These are phyloP conservation scores for Agonum fuliginosum DNA, from an alignment of 2,888 invertebrate species.

Conservation along the genomic window DNA sequence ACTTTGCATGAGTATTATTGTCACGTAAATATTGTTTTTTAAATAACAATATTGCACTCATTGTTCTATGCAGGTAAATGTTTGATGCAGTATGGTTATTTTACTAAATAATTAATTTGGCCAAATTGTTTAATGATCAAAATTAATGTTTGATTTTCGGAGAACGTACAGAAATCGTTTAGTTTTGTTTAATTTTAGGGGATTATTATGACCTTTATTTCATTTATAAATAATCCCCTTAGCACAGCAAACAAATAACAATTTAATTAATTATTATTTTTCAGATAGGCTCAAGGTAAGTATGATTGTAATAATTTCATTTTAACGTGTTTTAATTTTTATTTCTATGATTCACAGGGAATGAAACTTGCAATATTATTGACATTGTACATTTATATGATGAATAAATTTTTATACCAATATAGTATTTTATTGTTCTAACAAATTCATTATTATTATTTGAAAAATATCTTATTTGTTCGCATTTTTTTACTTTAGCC, in stretches of 20 bases:
- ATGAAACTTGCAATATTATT: not conserved
- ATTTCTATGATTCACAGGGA: constrained; percentile 30
- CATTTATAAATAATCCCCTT: constrained; percentile 36
- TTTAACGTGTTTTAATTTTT: constrained; percentile 34
- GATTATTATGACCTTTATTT: not conserved
- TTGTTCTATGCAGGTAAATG: not conserved
- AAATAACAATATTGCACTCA: constrained; percentile 2
- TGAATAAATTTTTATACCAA: constrained; percentile 10
- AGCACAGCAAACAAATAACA: constrained; percentile 55
- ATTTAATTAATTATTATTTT: constrained; percentile 43
- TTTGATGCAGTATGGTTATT: constrained; percentile 1
- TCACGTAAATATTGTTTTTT: not conserved
- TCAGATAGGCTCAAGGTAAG: constrained; percentile 50
- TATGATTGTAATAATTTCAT: constrained; percentile 45
- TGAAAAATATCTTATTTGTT: no score
- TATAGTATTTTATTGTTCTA: not conserved
- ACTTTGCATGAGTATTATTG: not conserved
- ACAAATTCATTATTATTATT: not conserved
- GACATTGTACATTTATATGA: constrained; percentile 7
- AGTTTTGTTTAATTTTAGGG: constrained; percentile 36
- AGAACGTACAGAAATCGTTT: not conserved
- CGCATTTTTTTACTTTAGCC: no score
- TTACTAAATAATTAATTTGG: not conserved
- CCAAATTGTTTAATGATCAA: not conserved
- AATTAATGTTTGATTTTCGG: not conserved